A percentile compares a stretch with the other conserved stretches of the same genome.
phyloP scores from a whole-genome alignment of 2,113 vertebrate genomes.

The Apeltes quadracus region DNA sequence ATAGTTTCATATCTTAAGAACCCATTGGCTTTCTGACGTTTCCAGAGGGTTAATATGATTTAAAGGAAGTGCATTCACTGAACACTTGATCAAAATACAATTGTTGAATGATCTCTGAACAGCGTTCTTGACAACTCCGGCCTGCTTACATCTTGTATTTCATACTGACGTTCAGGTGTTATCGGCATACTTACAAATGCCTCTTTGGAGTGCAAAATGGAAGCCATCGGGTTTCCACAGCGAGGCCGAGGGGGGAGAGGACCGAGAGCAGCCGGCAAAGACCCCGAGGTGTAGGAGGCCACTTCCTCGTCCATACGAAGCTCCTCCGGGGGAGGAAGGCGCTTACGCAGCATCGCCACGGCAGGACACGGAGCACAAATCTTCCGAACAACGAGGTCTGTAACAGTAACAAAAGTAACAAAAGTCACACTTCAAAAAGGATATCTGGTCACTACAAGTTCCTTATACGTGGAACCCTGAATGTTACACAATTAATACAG shows the following conservation, averaged over 20 bases:
- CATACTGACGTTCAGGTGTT: too few relatives aligned
- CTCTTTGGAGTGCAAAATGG: constrained; percentile 70
- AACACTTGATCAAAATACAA: neutral
- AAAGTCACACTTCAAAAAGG: neutral
- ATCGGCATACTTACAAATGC: constrained; percentile 68
- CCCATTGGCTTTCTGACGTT: neutral
- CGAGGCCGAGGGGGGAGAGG: constrained; percentile 49
- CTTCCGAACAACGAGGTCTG: constrained; percentile 49
- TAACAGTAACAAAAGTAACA: constrained; percentile 14
- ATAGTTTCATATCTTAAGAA: neutral
- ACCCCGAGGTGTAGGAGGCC: constrained; percentile 69
- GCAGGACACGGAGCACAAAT: constrained; percentile 29
- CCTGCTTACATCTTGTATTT: neutral
- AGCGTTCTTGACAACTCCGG: too few relatives aligned
- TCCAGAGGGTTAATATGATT: neutral
- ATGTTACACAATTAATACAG: neutral
- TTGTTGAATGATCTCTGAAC: neutral
- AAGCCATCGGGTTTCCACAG: constrained; percentile 78
- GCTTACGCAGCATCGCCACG: constrained; percentile 58
- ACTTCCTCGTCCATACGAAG: constrained; percentile 79
- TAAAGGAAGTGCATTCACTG: neutral
- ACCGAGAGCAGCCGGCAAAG: neutral
- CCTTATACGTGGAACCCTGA: neutral
- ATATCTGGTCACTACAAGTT: too few relatives aligned
- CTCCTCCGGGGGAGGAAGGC: constrained; percentile 68